Evolutionary conservation across 2,113 vertebrate genomes (phyloP).

Genomic region (Eonycteris spelaea): DNA sequence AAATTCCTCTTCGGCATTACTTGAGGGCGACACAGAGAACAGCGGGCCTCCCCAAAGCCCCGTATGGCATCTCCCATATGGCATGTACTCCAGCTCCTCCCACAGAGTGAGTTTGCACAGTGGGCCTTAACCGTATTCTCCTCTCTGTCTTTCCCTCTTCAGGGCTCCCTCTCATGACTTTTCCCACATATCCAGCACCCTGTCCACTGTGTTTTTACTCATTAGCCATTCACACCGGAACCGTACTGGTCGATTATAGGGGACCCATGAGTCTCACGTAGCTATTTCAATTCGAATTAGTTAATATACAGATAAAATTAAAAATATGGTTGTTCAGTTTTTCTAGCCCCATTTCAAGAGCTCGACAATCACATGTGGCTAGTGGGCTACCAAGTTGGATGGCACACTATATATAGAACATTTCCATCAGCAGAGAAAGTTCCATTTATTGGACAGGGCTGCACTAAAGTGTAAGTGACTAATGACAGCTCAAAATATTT

Average conservation of each 20-base stretch:
- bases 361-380: neutral
- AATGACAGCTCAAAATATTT: neutral
- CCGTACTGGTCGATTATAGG: neutral
- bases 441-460: neutral
- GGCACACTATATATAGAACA: neutral
- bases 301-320: neutral
- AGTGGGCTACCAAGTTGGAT: neutral
- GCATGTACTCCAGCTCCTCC: neutral
- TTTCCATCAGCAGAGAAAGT: neutral
- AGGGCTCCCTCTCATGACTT: neutral
- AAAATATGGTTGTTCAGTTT: neutral
- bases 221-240: neutral
- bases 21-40: neutral
- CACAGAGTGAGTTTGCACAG: neutral
- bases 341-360: neutral
- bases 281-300: neutral
- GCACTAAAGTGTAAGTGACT: slow-evolving; percentile 9
- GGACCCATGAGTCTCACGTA: neutral
- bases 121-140: neutral
- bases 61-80: too few species aligned
- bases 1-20: neutral
- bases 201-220: neutral
- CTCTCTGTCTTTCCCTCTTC: neutral
- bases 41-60: neutral
- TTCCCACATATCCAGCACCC: neutral